Conservation (phyloP, 2,888 invertebrate species). For the Leptodirus hochenwartii region DNA sequence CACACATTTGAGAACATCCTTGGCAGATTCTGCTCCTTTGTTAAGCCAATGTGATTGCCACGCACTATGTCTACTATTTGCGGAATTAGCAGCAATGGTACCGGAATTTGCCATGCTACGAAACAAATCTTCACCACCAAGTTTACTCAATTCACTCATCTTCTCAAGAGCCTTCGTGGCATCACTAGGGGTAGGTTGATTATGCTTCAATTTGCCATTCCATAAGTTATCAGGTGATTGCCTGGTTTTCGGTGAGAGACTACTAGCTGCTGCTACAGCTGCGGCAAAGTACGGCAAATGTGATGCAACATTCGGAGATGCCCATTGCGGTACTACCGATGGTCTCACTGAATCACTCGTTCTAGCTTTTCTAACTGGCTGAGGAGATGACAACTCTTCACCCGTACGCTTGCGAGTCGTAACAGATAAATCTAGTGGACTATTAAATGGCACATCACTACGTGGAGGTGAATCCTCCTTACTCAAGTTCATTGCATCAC, state of each 20-base stretch:
- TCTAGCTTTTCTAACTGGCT: conserved; percentile 47
- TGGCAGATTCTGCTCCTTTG: conserved; percentile 87
- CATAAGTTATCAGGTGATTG: conserved; percentile 31
- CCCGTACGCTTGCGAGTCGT: conserved; percentile 48
- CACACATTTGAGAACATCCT: conserved; percentile 92
- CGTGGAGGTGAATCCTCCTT: conserved; percentile 41
- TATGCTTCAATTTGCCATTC: conserved; percentile 66
- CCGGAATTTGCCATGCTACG: conserved; percentile 35
- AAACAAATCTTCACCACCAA: conserved; percentile 63
- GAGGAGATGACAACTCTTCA: conserved; percentile 39
- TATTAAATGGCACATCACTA: conserved; percentile 25
- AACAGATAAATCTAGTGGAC: conserved; percentile 67
- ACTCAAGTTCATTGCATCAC: conserved; percentile 53
- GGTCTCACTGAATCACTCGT: conserved; percentile 52
- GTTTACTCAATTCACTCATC: conserved; percentile 76
- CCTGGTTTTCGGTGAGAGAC: conserved; percentile 52
- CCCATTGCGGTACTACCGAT: conserved; percentile 51
- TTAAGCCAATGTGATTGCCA: conserved; percentile 98
- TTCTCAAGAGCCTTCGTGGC: conserved; percentile 79
- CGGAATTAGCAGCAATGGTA: conserved; percentile 34
- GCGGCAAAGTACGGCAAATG: conserved; percentile 68
- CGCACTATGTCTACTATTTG: conserved; percentile 61
- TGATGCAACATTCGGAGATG: conserved; percentile 54
- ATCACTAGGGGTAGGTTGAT: conserved; percentile 49
- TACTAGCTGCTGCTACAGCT: conserved; percentile 55